A percentile compares a stretch with the other conserved stretches of the same genome.
Conservation (phyloP, 2,113 vertebrate species). For the Eolophus roseicapilla region DNA sequence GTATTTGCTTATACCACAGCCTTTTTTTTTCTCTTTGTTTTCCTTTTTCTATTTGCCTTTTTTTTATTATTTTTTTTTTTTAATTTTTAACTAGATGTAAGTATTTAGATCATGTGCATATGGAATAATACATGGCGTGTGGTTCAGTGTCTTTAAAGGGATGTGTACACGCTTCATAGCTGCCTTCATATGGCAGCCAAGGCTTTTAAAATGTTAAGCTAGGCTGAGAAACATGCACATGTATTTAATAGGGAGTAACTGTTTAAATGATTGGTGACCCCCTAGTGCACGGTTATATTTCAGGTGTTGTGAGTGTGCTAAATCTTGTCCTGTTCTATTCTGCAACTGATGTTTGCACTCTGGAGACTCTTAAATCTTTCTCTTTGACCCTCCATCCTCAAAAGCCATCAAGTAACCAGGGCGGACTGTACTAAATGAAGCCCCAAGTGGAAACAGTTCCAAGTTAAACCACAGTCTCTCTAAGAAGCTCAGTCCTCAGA, state of each 20-base stretch:
- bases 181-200: conserved; percentile 5
- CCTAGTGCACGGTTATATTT: conserved; percentile 28
- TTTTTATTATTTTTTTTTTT: too few species aligned
- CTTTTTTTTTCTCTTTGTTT: too few species aligned
- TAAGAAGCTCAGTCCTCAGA: neutral
- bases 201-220: conserved; percentile 9
- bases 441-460: neutral
- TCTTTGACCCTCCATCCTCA: neutral
- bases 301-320: conserved; percentile 56
- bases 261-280: conserved; percentile 62
- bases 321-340: conserved; percentile 43
- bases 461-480: neutral
- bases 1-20: conserved; percentile 50
- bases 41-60: neutral
- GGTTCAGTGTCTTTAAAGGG: conserved; percentile 44
- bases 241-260: conserved; percentile 64
- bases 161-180: conserved; percentile 23
- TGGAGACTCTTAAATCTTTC: conserved; percentile 33
- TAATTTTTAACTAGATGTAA: neutral
- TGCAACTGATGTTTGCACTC: neutral
- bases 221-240: conserved; percentile 45
- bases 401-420: neutral
- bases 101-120: conserved; percentile 52
- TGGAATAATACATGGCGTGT: conserved; percentile 38
- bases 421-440: neutral